Conservation (phyloP, 2,797 vertebrate species). For the Caiman crocodilus region DNA sequence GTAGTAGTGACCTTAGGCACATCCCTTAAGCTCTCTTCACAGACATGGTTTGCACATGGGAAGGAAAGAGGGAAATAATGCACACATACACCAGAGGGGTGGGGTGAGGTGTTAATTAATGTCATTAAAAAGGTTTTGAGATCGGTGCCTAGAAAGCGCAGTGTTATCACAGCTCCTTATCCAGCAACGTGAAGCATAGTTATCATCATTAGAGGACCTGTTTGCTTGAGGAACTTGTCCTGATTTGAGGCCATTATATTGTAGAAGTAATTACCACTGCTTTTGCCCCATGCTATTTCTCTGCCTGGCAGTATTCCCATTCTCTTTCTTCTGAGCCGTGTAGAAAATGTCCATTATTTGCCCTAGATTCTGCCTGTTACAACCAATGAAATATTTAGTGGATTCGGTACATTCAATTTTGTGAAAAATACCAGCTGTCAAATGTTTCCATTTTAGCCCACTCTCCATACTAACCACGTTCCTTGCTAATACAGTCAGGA, state of each 20-base stretch:
- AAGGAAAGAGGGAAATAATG: not conserved
- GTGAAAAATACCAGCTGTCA: not conserved
- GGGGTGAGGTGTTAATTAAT: not conserved
- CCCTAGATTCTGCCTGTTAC: not conserved
- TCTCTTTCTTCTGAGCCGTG: not conserved
- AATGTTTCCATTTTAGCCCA: not conserved
- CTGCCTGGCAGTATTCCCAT: not conserved
- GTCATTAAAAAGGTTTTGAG: constrained; percentile 4
- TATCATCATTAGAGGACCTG: not conserved
- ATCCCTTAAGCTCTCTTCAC: not conserved
- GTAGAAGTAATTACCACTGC: not conserved
- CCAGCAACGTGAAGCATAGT: not conserved
- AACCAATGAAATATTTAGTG: not conserved
- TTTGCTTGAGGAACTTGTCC: not conserved
- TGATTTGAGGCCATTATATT: not conserved
- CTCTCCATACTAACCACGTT: not conserved
- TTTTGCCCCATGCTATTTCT: not conserved
- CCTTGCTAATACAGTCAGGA: not conserved
- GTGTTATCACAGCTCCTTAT: not conserved
- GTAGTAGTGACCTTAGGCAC: not conserved
- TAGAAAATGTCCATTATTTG: not conserved
- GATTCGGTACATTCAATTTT: not conserved
- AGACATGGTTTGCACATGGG: not conserved
- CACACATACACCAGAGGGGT: not conserved
- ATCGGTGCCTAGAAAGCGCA: not conserved